These are phyloP conservation scores for Netelia melanura DNA, from an alignment of 2,888 invertebrate species.

Conservation along the genomic window DNA sequence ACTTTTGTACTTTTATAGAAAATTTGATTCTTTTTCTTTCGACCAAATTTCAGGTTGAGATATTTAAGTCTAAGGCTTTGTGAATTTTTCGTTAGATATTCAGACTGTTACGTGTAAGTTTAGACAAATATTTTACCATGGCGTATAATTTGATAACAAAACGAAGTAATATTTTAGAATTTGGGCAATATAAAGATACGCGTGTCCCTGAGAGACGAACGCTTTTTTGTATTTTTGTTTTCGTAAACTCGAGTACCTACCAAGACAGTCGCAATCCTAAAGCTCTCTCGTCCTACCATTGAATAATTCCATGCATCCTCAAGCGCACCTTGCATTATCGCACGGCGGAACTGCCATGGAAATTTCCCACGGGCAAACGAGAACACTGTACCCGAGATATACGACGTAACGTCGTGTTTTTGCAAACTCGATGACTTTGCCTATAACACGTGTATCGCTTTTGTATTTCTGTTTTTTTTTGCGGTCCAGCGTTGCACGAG, in stretches of 20 bases:
- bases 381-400: background rate
- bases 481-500: background rate
- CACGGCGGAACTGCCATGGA: conserved; percentile 22
- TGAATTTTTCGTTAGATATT: too few species aligned
- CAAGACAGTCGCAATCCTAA: conserved; percentile 14
- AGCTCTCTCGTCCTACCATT: conserved; percentile 38
- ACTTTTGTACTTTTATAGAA: too few species aligned
- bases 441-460: background rate
- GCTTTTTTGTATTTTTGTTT: background rate
- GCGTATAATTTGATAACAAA: too few species aligned
- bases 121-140: too few species aligned
- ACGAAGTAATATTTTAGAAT: background rate
- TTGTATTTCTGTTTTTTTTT: background rate
- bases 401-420: conserved; percentile 16
- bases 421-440: conserved; percentile 5
- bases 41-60: too few species aligned
- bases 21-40: too few species aligned
- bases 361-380: conserved; percentile 57
- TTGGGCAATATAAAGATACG: background rate
- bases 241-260: background rate
- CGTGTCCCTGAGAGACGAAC: conserved; percentile 11
- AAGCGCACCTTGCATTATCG: conserved; percentile 19
- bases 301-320: conserved; percentile 58
- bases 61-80: too few species aligned
- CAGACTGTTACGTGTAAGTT: too few species aligned